Evolutionary conservation across 1,140 invertebrate species (phyloP), one percentile per base, ranked within the genome.

Genomic region (Proales similis): DNA sequence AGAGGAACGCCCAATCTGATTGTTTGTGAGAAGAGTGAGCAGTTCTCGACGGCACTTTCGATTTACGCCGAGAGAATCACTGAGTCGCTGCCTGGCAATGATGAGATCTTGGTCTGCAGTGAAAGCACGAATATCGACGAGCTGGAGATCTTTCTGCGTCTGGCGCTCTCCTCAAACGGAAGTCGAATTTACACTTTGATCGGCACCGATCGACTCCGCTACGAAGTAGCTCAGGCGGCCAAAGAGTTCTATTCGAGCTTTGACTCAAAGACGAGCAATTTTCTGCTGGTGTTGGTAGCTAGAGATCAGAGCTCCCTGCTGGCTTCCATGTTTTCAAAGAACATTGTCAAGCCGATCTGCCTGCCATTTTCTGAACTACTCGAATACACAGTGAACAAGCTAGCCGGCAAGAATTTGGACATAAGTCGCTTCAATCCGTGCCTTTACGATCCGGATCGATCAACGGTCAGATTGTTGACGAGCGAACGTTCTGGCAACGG

Each of bases 71-170:
- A 42, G 4, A 42, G 24, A 1, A 22, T 48, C 6, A 11, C 36
- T 5, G 36, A 27, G 9, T 66, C 68, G 2, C 63, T 71, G 14
- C 72, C 72, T 22, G 48, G 64, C 39, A 63, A 66, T 29, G 69
- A 71, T 63, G 72, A 74, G 51, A 66, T 74, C 19, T 66, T 74
- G 2, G 22, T 73, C 17, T 74, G 72, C 65, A 66, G 70, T 36
- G 5, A 48, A 29, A 47, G 66, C 22, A 74, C 72, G 33, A 68
- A 67, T 14, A 49, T 64, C 20, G 71, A 74, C 66, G 63, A 73
- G 63, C 70, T 74, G 5, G 36, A 42, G 11, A 57, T 29, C 14
- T 57, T 57, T 42, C 12, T 57, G 6, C 24, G 51, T 14, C n/a
- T 43, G 6, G 19, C n/a, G 7, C 45, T 57, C 36, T 42, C 39